Base-by-base conservation (phyloP, 2,888 invertebrate genomes). In the Aporophyla nigra region DNA sequence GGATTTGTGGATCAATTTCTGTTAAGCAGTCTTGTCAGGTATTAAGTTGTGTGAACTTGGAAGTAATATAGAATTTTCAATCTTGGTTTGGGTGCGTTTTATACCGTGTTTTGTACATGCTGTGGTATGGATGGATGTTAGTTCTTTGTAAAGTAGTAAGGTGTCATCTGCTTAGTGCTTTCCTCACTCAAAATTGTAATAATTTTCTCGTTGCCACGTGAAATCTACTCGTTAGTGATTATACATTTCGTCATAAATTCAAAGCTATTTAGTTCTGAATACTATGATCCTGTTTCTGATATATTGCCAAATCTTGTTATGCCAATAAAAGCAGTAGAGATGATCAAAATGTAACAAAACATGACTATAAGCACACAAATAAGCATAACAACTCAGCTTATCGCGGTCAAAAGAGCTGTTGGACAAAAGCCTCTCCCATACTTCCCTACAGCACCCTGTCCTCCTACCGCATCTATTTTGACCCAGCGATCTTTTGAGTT, bases 1-100 rank as follows among this genome's bases (percentile, higher is more conserved):
- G 40, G 49, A 21, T 67, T 74, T 71, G 63, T 71, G 49, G 63
- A 77, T 80, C 40, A 66, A 59, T 56, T 80, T 72, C 76, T 78
- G 56, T 54, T 70, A 59, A 66, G 70, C 24, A 79, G 62, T 71
- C 82, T 19, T 59, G 62, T 78, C 74, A 78, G 74, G 72, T 73
- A 71, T 61, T 61, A 12, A 80, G 59, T 66, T 80, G 58, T 66
- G 61, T 53, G 63, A 71, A 74, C 73, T 71, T 77, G 14, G 61
- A 61, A 51, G 65, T 77, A 53, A 69, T 67, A 71, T 54, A 59
- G 80, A 69, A 24, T 69, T 71, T 69, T 69, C 43, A 33, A 68
- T 56, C 54, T 33, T 67, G 5, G 5, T 62, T 33, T 62, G 1
- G 53, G 49, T 63, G 43, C n/a, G 43, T 63, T 67, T 62, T 54